Base-by-base conservation (phyloP, 1,140 invertebrate genomes). In the Pemphigus obesinymphae region DNA sequence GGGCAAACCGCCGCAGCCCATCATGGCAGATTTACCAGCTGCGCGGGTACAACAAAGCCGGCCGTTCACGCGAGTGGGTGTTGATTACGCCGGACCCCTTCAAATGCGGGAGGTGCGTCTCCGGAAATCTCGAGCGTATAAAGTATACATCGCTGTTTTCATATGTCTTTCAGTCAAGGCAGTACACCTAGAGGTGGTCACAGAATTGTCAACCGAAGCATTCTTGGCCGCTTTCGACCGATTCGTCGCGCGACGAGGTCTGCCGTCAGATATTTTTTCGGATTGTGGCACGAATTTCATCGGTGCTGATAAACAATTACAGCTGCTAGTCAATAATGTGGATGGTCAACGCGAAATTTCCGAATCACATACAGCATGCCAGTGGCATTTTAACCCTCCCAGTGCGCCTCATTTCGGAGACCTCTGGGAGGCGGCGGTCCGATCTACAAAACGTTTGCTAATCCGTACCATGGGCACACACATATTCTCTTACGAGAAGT, bases 101-200 rank as follows among this genome's bases (percentile, higher is more conserved):
- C 31, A n/a, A 20, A 15, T 55, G n/a, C 66, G 50, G 20, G 55
- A 50, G 10, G 11, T 7, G 4, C 50, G 31, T 15, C 17, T 48
- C 0, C 55, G 78, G 2, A 80, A 80, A 17, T 81, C 76, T 0
- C n/a, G 43, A 1, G 13, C 0, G 0, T 48, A 15, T n/a, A 48
- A 48, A 48, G 5, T 48, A 4, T 48, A 48, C 17, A 48, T 48
- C 4, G 45, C 45, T 17, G 45, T 89, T 13, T 89, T 89, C 82
- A 85, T 88, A 7, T 89, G 87, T 81, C 85, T 88, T n/a, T 53
- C 83, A 0, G 87, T 87, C 2, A 86, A 85, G 66, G 88, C 87
- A 6, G 78, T 88, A 29, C 88, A 88, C 82, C 82, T 89, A 15
- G 88, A 89, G 83, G 37, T 87, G 0, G 87, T 88, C 0, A 84